Base-by-base conservation (phyloP, 2,113 vertebrate species). In the Brachyistius frenatus region DNA sequence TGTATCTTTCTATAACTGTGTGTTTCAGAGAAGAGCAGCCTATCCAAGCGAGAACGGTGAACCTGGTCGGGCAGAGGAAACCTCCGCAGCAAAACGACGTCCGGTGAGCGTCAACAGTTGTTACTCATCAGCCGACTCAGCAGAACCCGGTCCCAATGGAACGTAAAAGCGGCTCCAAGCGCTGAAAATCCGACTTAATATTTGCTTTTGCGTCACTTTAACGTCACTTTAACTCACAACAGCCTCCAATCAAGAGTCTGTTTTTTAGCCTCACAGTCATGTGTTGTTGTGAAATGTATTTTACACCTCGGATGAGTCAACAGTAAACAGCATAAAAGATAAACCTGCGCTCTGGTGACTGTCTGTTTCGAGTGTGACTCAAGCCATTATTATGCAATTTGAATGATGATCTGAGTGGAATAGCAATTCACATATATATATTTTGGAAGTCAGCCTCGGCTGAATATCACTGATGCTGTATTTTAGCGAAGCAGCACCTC, bases 1-100 rank as follows among this genome's bases (percentile, higher is more conserved):
- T 44, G 6, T 8, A 2, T 13, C 78, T 57, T 62, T 50, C 31
- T 49, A 30, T 46, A 56, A 70, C 33, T 62, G 30, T 93, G 49
- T 90, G 47, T 94, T 93, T 77, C 89, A 95, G 95, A 86, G 94
- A 94, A 66, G 95, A 95, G 76, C 92, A 93, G 89, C 94, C 93
- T 10, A 94, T 95, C 88, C 93, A 95, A 86, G 94, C 93, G 4
- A 92, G 93, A 92, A 94, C 92, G 5, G 94, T 95, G 70, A 94
- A 94, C 91, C 91, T 95, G 86, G 94, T 95, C n/a, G 93, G 94
- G 54, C 94, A 95, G 92, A 95, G 91, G 90, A 95, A 95, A 86
- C 94, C 94, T 53, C 92, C 73, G 10, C 93, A 93, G 89, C 94
- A 94, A 91, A 95, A 95, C 37, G 94, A 95, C 56, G 94, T 95